Evolutionary conservation across 2,888 invertebrate genomes (phyloP), one percentile per base, ranked within the genome.

Genomic region (Dione vanillae): DNA sequence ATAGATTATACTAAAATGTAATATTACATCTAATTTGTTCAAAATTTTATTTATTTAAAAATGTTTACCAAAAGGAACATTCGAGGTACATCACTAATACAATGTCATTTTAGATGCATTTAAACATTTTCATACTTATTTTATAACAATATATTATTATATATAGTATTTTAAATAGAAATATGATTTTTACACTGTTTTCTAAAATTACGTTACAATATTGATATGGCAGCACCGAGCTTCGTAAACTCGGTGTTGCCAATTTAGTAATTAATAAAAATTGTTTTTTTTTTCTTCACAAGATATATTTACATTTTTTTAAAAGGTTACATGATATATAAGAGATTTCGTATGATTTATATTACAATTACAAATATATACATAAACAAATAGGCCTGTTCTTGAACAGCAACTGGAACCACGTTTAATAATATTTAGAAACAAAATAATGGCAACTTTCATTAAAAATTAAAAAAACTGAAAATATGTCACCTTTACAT

Each of bases 21-120:
- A 45, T 14, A 19, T 52, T 41, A 41, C 12, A 12, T 65, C 12
- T 56, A 47, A 45, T 56, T 40, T 47, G 27, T 45, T 56, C 56
- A 41, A 16, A 27, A 27, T 3, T n/a, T n/a, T 41, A 51, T 61
- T 43, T 14, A 35, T 47, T 19, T 40, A 64, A 47, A n/a, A 37
- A 16, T 49, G 11, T 47, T 64, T 37, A 37, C 37, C 19, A 47
- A 64, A 64, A 64, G 64, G 64, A 64, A 64, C 51, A 37, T 64
- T 49, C 19, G 12, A 40, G 20, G 27, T 43, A 61, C 40, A 51
- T 27, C 16, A 49, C 5, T 20, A 14, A 20, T 52, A 27, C 20
- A 52, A 20, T 51, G 6, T 51, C 11, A 14, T 20, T 27, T 52
- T 20, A 52, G 27, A 52, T 8, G 27, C 27, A 52, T 27, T 52